A percentile compares a stretch with the other conserved stretches of the same genome.
These are phyloP conservation scores for Sepioteuthis lessoniana DNA, from an alignment of 2,888 invertebrate genomes.

Conservation along the genomic window DNA sequence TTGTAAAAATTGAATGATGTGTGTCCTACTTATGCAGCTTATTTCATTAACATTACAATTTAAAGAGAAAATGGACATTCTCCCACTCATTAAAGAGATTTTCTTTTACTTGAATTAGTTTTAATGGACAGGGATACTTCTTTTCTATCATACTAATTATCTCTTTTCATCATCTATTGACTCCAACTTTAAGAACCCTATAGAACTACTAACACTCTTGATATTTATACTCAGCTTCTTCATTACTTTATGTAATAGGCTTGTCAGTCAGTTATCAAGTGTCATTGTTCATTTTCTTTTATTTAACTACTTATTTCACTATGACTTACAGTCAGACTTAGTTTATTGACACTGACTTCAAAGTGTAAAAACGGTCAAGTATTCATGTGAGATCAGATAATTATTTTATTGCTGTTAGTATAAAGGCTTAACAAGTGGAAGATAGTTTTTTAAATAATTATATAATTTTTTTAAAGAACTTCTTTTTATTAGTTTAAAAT, in stretches of 20 bases:
- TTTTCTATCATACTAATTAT: not conserved
- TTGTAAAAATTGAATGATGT: not conserved
- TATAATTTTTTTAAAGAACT: too few relatives aligned
- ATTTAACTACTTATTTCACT: not conserved
- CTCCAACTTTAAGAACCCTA: not conserved
- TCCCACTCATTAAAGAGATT: not conserved
- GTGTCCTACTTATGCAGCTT: not conserved
- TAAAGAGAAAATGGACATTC: not conserved
- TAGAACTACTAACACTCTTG: not conserved
- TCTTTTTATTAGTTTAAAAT: too few relatives aligned
- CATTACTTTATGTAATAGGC: not conserved
- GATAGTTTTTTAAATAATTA: too few relatives aligned
- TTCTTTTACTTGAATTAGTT: not conserved
- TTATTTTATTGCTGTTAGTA: not conserved
- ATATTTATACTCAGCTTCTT: not conserved
- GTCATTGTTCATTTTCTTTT: not conserved
- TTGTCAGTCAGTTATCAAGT: not conserved
- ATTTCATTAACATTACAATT: not conserved
- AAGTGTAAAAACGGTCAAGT: not conserved
- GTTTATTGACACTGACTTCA: not conserved
- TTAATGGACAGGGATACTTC: not conserved
- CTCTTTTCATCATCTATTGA: not conserved
- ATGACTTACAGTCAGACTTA: not conserved
- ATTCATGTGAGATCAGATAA: not conserved
- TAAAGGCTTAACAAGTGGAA: not conserved